Evolutionary conservation across 2,113 vertebrate genomes (phyloP).

Genomic region (Mastomys natalensis): DNA sequence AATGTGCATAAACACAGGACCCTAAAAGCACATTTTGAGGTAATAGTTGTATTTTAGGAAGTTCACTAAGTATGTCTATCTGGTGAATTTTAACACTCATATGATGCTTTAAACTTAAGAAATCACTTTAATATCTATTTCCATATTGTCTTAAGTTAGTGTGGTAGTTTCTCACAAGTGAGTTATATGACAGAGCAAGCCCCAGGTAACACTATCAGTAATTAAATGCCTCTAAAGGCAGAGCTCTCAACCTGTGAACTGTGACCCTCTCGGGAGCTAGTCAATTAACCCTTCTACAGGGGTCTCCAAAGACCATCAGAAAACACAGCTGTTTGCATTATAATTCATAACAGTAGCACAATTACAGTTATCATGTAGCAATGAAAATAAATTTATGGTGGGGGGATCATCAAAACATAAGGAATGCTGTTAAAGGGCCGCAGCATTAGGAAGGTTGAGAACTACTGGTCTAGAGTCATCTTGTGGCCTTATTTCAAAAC

Average conservation of each 20-base stretch:
- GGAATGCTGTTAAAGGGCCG: not conserved
- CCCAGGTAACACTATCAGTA: not conserved
- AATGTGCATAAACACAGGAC: not conserved
- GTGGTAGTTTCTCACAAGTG: not conserved
- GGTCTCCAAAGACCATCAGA: not conserved
- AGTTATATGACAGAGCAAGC: not conserved
- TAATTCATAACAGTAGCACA: not conserved
- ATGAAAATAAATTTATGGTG: not conserved
- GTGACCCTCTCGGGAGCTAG: not conserved
- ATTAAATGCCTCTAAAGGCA: not conserved
- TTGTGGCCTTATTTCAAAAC: not conserved
- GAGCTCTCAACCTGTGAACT: not conserved
- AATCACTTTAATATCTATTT: not conserved
- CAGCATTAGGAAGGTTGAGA: too few species aligned
- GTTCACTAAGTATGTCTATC: not conserved
- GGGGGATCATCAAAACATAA: not conserved
- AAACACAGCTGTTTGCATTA: not conserved
- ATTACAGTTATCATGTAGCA: not conserved
- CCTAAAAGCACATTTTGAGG: not conserved
- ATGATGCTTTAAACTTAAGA: conserved; percentile 15
- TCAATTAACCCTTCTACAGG: not conserved
- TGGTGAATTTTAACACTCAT: conserved; percentile 7
- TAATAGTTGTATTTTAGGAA: not conserved
- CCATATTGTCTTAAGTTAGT: not conserved
- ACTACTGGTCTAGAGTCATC: not conserved